Base-by-base conservation (phyloP, 1,140 invertebrate species). In the Macrobrachium nipponense region DNA sequence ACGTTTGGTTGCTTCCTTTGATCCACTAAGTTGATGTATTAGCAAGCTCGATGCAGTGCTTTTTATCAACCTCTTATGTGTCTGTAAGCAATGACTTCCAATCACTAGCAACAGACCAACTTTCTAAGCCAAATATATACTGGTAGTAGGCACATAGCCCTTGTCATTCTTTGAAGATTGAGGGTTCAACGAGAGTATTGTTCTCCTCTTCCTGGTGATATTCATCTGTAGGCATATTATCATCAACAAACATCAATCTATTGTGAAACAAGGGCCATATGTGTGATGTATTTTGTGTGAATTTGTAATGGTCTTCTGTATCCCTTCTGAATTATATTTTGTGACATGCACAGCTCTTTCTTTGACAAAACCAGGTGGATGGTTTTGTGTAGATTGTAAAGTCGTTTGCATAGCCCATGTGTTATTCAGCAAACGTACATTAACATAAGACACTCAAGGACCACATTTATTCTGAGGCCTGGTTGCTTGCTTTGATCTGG, bases 351-450 rank as follows among this genome's bases (percentile, higher is more conserved):
- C 17, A 17, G 66, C 66, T 68, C 66, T 68, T 68, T 27, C 66
- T 68, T 68, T 68, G n/a, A 68, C 66, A 68, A 68, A 68, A 20
- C 66, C 66, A 68, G 66, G 66, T 68, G 66, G 7, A 68, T 20
- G 20, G n/a, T 68, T 68, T 68, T 27, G 66, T 68, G 66, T 68
- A 17, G 66, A 68, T 27, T 68, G 66, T 68, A 20, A n/a, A 68
- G 66, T 68, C 7, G 36, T 27, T 68, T 68, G 66, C 66, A 20
- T n/a, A 20, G 66, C 66, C 66, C 66, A 68, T 8, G 66, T 68
- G 66, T 68, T 68, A 27, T 68, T 68, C 72, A 23, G 43, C 72
- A 75, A 23, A 75, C 72, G 72, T 43, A 75, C 72, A 75, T 36
- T 18, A 75, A 43, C 23, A 23, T 75, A 8, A 17, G 10, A 36